A percentile compares a stretch with the other conserved stretches of the same genome.
These are phyloP conservation scores for Eupleurogrammus muticus DNA, from an alignment of 2,797 vertebrate genomes.

Conservation along the genomic window DNA sequence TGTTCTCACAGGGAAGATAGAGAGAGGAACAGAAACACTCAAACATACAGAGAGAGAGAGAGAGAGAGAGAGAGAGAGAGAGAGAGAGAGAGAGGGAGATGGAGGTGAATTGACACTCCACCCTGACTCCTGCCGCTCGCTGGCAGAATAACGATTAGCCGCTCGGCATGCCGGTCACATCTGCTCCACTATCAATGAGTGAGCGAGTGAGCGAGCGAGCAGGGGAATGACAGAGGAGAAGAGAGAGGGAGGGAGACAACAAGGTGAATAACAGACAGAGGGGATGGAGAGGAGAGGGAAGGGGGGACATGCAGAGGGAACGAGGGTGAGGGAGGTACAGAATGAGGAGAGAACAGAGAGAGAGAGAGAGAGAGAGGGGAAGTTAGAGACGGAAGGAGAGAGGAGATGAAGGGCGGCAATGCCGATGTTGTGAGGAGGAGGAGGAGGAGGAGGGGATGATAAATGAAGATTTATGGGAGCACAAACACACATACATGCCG, in stretches of 20 bases:
- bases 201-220: constrained; percentile 54
- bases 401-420: constrained; percentile 52
- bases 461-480: constrained; percentile 65
- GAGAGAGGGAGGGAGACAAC: constrained; percentile 28
- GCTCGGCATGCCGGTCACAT: constrained; percentile 80
- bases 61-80: constrained; percentile 6
- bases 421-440: constrained; percentile 32
- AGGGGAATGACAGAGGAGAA: constrained; percentile 41
- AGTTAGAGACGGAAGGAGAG: constrained; percentile 20
- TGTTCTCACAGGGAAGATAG: constrained; percentile 6
- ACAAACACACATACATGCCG: constrained; percentile 19
- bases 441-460: constrained; percentile 32
- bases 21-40: not conserved
- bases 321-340: constrained; percentile 3
- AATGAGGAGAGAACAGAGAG: not conserved
- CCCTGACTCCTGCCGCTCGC: constrained; percentile 64
- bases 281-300: constrained; percentile 23
- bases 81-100: constrained; percentile 31
- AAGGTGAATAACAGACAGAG: constrained; percentile 34
- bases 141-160: constrained; percentile 80
- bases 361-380: constrained; percentile 7
- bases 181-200: constrained; percentile 76
- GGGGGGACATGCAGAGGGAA: not conserved
- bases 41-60: constrained; percentile 6
- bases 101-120: constrained; percentile 77